Evolutionary conservation across 2,888 invertebrate species (phyloP).

Genomic region (Acanthosepion esculentum): DNA sequence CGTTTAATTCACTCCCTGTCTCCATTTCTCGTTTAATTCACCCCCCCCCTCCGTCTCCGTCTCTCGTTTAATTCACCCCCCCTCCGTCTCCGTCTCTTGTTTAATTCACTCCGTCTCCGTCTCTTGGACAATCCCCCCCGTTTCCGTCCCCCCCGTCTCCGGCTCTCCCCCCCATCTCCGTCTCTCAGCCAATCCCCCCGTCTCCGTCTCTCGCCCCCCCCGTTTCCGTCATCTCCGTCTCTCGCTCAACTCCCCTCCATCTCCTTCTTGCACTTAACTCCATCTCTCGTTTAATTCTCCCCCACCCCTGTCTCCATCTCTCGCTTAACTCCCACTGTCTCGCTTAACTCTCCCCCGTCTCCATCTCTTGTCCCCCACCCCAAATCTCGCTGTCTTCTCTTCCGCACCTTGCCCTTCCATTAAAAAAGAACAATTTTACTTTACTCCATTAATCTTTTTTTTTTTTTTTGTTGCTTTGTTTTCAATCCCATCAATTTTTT

Average conservation of each 20-base stretch:
- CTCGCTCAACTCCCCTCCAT: no score
- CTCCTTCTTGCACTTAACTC: fast-evolving
- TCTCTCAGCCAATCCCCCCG: neutral
- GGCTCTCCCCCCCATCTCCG: neutral
- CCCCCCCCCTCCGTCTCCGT: neutral
- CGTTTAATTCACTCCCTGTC: neutral
- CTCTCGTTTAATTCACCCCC: neutral
- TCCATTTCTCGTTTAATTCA: no score
- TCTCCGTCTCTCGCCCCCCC: no score
- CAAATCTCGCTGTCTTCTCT: no score
- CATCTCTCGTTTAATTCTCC: no score
- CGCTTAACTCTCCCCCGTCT: no score
- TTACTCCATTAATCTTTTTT: neutral
- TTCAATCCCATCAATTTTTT: neutral
- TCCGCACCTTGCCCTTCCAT: no score
- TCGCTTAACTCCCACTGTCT: no score
- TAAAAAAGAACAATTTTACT: neutral
- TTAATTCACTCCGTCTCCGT: neutral
- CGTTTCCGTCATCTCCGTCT: neutral
- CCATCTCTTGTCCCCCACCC: no score
- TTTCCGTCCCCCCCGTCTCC: neutral
- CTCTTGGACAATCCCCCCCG: neutral
- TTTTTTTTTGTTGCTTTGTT: neutral
- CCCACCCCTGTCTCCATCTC: no score
- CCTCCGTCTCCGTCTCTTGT: neutral